A percentile compares a stretch with the other conserved stretches of the same genome.
These are phyloP conservation scores for Melanotaenia nigrans DNA, from an alignment of 2,797 vertebrate genomes.

Conservation along the genomic window DNA sequence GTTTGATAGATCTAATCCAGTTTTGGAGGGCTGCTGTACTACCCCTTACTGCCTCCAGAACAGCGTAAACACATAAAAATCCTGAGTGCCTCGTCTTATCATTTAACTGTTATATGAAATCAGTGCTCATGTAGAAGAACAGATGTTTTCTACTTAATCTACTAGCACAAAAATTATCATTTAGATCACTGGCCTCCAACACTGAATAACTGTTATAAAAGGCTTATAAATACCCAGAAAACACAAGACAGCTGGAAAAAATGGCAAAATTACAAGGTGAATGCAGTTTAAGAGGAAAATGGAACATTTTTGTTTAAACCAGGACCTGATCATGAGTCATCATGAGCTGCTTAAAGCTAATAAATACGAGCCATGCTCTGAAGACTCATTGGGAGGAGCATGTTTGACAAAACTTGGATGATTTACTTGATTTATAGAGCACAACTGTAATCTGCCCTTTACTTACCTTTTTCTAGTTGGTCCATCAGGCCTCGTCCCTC, in stretches of 20 bases:
- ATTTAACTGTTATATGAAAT: constrained; percentile 50
- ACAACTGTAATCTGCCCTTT: neutral
- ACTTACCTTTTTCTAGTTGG: constrained; percentile 87
- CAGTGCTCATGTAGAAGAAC: constrained; percentile 43
- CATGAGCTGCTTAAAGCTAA: neutral
- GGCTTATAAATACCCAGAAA: constrained; percentile 52
- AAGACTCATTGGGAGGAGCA: constrained; percentile 3
- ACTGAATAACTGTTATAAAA: constrained; percentile 29
- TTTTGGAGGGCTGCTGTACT: constrained; percentile 6
- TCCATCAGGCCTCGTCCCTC: constrained; percentile 84
- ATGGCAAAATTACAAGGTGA: constrained; percentile 37
- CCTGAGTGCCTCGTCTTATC: constrained; percentile 46
- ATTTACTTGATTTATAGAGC: constrained; percentile 4
- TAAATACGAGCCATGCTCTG: neutral
- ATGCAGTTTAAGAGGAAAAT: constrained; percentile 32
- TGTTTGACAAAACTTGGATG: constrained; percentile 1
- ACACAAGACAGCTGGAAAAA: constrained; percentile 53
- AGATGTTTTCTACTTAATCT: constrained; percentile 45
- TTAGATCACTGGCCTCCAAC: constrained; percentile 38
- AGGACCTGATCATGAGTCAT: neutral
- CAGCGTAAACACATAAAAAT: constrained; percentile 51
- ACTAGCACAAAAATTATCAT: constrained; percentile 22
- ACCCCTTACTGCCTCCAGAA: constrained; percentile 28
- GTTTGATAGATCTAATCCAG: constrained; percentile 34
- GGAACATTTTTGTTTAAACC: constrained; percentile 15